phyloP scores from a whole-genome alignment of 1,140 invertebrate species.

The Bicyclus anynana region DNA sequence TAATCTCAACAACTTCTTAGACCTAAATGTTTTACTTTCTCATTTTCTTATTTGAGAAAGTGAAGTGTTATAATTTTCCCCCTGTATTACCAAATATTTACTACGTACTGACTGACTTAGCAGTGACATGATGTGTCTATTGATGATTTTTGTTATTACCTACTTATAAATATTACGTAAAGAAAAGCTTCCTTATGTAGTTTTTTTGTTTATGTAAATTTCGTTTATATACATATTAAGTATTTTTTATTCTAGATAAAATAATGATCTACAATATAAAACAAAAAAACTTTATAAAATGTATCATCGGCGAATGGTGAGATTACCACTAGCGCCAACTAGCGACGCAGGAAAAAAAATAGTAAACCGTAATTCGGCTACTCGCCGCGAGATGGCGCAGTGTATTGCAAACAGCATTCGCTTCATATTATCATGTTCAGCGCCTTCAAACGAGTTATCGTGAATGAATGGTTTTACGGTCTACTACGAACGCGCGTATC shows the following conservation, averaged over 20 bases:
- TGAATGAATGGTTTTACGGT: conserved; percentile 64
- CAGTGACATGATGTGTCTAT: too few species aligned
- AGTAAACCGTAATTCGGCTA: conserved; percentile 44
- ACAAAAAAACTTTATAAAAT: not conserved
- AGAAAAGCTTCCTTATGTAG: too few species aligned
- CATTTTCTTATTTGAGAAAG: too few species aligned
- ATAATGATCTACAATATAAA: not conserved
- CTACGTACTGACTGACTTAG: too few species aligned
- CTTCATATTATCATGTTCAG: conserved; percentile 17
- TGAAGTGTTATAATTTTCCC: too few species aligned
- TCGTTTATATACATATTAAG: too few species aligned
- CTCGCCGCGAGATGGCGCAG: conserved; percentile 59
- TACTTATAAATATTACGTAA: too few species aligned
- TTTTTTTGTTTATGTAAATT: too few species aligned
- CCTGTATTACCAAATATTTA: too few species aligned
- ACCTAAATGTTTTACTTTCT: not conserved
- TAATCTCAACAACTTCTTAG: not conserved
- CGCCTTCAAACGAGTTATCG: conserved; percentile 34
- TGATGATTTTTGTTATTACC: too few species aligned
- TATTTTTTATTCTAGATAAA: too few species aligned
- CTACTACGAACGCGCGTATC: conserved; percentile 48
- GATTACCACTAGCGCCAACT: conserved; percentile 46
- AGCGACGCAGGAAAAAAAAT: conserved; percentile 30
- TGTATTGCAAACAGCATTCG: conserved; percentile 27
- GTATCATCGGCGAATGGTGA: not conserved